Percentiles rank a stretch among this genome's conserved stretches.
Conservation (phyloP, 2,888 invertebrate genomes). For the Acanthosepion pharaonis region DNA sequence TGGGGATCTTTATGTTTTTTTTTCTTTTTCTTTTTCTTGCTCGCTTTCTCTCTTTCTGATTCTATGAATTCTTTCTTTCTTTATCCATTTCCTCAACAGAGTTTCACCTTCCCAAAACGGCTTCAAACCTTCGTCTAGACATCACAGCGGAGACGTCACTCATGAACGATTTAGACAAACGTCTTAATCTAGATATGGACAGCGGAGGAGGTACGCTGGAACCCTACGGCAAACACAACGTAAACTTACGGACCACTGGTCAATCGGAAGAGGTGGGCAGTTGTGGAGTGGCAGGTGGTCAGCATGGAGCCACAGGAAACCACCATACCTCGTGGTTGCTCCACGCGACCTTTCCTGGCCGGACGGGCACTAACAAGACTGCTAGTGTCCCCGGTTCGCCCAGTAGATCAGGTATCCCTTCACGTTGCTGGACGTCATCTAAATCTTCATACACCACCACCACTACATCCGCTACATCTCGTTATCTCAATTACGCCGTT, state of each 20-base stretch:
- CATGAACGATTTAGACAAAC: slow-evolving; percentile 71
- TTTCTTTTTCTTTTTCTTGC: neutral
- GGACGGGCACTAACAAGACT: slow-evolving; percentile 59
- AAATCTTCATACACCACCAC: neutral
- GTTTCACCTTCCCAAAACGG: slow-evolving; percentile 44
- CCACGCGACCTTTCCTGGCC: neutral
- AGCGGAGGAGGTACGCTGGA: slow-evolving; percentile 63
- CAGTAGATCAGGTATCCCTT: slow-evolving; percentile 59
- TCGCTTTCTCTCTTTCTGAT: neutral
- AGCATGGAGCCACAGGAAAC: neutral
- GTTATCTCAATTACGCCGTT: neutral
- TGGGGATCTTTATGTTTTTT: too few relatives aligned
- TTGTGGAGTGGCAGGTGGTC: neutral
- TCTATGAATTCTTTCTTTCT: neutral
- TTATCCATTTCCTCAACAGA: neutral
- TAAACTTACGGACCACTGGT: slow-evolving; percentile 67
- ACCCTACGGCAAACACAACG: slow-evolving; percentile 64
- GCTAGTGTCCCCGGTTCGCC: slow-evolving; percentile 67
- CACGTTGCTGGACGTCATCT: slow-evolving; percentile 34
- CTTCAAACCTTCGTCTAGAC: slow-evolving; percentile 66
- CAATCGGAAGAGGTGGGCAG: slow-evolving; percentile 59
- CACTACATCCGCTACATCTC: neutral
- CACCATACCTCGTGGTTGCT: slow-evolving; percentile 18
- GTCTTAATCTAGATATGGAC: slow-evolving; percentile 65
- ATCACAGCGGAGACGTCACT: slow-evolving; percentile 70